Base-by-base conservation (phyloP, 2,888 invertebrate genomes). In the Aelia acuminata region DNA sequence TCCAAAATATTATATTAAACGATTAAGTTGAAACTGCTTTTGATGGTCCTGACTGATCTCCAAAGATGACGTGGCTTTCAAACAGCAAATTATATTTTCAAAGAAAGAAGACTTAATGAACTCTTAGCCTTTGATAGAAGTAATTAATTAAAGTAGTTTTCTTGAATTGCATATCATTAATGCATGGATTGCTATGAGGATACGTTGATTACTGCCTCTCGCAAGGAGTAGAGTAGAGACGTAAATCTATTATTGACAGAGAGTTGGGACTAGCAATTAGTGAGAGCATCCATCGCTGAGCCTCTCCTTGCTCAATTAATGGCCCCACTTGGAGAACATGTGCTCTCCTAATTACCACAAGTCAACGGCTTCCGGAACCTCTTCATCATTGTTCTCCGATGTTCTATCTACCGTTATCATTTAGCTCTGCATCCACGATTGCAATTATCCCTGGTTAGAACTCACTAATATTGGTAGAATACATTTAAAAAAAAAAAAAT, bases 281-380 rank as follows among this genome's bases (percentile, higher is more conserved):
- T 18, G 35, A 10, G 8, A 4, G 63, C 26, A 31, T 35, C 63
- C 63, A 35, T 20, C 35, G 63, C 18, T 70, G 63, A 35, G 63
- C 31, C 20, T 18, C 31, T 35, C 31, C 63, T 70, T 35, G 18
- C 63, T 70, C 63, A 70, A 70, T 70, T 70, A 70, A 70, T 70
- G 63, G 63, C 10, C 63, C 63, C 63, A 70, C 63, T 70, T 35
- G 63, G 63, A 35, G 31, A 20, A 35, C 63, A 70, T 70, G 63
- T 70, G 20, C 31, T 35, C 63, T 10, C 26, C 63, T 70, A 70
- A 70, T 70, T 31, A 70, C 63, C 31, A 70, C 63, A 70, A 70
- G 63, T 70, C 63, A 70, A 70, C 63, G 31, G 7, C 31, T 70
- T 70, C 63, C 63, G 31, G 18, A 70, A 18, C 63, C 63, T 35